These are phyloP conservation scores for Lagria hirta DNA, from an alignment of 2,888 invertebrate species.

Conservation along the genomic window DNA sequence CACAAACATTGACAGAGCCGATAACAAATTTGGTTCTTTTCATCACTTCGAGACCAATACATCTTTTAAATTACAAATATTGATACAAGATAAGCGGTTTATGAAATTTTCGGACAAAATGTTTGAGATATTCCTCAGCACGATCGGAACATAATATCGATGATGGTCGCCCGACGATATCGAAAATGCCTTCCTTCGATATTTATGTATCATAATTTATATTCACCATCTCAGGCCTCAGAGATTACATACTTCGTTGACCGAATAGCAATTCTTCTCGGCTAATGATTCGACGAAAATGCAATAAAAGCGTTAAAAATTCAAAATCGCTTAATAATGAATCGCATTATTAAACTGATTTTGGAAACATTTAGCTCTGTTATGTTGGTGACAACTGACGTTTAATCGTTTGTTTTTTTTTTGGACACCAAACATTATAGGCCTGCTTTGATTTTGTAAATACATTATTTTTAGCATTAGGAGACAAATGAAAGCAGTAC, in stretches of 20 bases:
- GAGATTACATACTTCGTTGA: constrained; percentile 38
- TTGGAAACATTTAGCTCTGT: too few species aligned
- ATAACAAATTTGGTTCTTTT: constrained; percentile 31
- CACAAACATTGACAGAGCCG: constrained; percentile 36
- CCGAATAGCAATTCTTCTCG: constrained; percentile 37
- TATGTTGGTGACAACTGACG: too few species aligned
- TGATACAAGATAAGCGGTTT: constrained; percentile 55
- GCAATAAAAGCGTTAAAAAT: too few species aligned
- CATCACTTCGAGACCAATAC: constrained; percentile 43
- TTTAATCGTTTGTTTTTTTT: too few species aligned
- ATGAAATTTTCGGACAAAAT: constrained; percentile 55
- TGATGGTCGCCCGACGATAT: constrained; percentile 29
- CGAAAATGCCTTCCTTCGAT: constrained; percentile 36
- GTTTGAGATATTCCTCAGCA: constrained; percentile 51
- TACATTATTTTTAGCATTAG: too few species aligned
- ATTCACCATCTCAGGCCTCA: constrained; percentile 47
- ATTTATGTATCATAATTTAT: constrained; percentile 51
- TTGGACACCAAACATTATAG: too few species aligned
- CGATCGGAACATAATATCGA: constrained; percentile 49
- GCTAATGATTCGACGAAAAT: too few species aligned
- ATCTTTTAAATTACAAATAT: constrained; percentile 55
- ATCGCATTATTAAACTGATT: too few species aligned
- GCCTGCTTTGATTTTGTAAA: too few species aligned
- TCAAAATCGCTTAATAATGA: too few species aligned
- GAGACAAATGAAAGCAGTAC: too few species aligned